phyloP scores from a whole-genome alignment of 2,797 vertebrate species.

The Scarus forsteni region DNA sequence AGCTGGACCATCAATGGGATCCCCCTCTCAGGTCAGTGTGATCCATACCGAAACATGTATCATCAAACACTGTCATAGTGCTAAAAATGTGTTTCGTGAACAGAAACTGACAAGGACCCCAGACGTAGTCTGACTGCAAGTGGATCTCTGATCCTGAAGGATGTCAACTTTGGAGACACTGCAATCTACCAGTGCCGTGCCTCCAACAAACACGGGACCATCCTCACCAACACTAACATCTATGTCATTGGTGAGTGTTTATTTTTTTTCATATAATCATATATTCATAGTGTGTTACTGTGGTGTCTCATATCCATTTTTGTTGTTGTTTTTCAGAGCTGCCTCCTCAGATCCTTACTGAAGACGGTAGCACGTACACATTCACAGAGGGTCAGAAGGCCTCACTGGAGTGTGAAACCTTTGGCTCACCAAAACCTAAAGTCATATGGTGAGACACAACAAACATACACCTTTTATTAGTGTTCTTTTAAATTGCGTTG shows the following conservation, averaged over 20 bases:
- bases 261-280: not conserved
- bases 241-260: slow-evolving; percentile 87
- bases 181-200: slow-evolving; percentile 92
- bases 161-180: slow-evolving; percentile 86
- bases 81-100: slow-evolving; percentile 14
- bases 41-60: not conserved
- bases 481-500: not conserved
- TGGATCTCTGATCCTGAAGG: slow-evolving; percentile 81
- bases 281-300: not conserved
- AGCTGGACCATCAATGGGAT: slow-evolving; percentile 90
- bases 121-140: slow-evolving; percentile 76
- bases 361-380: slow-evolving; percentile 78
- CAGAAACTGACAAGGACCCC: slow-evolving; percentile 78
- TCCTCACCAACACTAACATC: slow-evolving; percentile 89
- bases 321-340: slow-evolving; percentile 82
- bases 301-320: slow-evolving; percentile 21
- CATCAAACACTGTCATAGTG: not conserved
- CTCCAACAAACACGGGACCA: slow-evolving; percentile 87
- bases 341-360: slow-evolving; percentile 88
- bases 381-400: slow-evolving; percentile 85
- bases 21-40: slow-evolving; percentile 79
- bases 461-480: slow-evolving; percentile 6
- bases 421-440: slow-evolving; percentile 90
- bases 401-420: slow-evolving; percentile 87
- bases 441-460: slow-evolving; percentile 86